Evolutionary conservation across 2,797 vertebrate species (phyloP).

Genomic region (Pangasius djambal): DNA sequence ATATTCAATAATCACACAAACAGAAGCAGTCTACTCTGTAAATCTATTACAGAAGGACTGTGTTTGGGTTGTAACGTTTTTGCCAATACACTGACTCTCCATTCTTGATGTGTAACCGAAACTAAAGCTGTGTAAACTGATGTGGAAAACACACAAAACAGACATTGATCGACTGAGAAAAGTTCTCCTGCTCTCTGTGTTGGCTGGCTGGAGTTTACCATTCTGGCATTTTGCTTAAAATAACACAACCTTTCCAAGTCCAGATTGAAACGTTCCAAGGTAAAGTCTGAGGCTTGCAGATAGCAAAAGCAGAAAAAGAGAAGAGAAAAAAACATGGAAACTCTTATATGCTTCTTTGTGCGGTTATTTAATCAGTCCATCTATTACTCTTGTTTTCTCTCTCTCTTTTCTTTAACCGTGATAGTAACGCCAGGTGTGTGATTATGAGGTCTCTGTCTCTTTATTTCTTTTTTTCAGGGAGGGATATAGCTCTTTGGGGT

Average conservation of each 20-base stretch:
- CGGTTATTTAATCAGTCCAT: neutral
- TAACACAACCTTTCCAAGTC: slow-evolving; percentile 34
- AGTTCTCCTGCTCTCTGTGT: neutral
- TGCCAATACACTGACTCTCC: neutral
- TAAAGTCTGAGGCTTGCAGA: slow-evolving; percentile 35
- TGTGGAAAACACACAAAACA: slow-evolving; percentile 14
- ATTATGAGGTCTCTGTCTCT: slow-evolving; percentile 20
- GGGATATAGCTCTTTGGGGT: slow-evolving; percentile 68
- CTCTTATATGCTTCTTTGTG: neutral
- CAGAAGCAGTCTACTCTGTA: neutral
- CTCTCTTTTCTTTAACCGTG: neutral
- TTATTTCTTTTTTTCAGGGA: slow-evolving; percentile 62
- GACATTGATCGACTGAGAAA: neutral
- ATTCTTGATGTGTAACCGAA: neutral
- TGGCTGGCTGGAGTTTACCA: slow-evolving; percentile 1
- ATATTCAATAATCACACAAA: neutral
- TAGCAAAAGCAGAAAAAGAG: neutral
- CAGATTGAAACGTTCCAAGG: slow-evolving; percentile 26
- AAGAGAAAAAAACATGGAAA: slow-evolving; percentile 5
- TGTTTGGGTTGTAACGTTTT: neutral
- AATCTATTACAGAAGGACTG: neutral
- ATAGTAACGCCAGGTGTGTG: neutral
- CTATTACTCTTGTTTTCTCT: neutral
- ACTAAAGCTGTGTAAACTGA: slow-evolving; percentile 1
- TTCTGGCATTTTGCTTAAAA: slow-evolving; percentile 43